Evolutionary conservation across 2,797 vertebrate species (phyloP).

Genomic region (Coluber constrictor): DNA sequence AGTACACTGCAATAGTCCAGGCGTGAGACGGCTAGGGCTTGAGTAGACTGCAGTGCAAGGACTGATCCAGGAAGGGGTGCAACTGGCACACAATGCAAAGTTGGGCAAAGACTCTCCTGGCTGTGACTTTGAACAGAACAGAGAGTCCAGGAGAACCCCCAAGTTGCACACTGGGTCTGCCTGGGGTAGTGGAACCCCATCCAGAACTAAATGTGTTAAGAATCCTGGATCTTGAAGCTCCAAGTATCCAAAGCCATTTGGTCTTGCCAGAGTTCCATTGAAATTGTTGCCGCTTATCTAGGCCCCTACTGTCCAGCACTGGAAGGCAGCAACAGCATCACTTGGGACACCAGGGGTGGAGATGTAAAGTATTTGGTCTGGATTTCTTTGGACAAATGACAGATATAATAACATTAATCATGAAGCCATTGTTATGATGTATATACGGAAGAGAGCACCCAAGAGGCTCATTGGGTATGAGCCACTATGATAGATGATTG

Average conservation of each 20-base stretch:
- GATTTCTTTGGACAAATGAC: background rate
- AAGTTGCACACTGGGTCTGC: background rate
- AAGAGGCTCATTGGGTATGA: background rate
- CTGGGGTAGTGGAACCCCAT: background rate
- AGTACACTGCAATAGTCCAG: background rate
- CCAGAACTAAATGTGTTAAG: background rate
- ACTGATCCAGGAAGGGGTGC: background rate
- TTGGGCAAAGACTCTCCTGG: background rate
- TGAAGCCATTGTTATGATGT: background rate
- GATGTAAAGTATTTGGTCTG: background rate
- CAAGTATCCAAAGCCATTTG: background rate
- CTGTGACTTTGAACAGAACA: background rate
- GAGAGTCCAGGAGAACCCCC: background rate
- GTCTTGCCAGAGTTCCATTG: background rate
- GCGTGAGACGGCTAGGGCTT: background rate
- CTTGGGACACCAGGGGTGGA: background rate
- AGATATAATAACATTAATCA: background rate
- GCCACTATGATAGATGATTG: background rate
- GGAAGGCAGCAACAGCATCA: background rate
- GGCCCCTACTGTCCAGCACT: background rate
- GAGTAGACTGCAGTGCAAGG: background rate
- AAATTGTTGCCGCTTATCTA: background rate
- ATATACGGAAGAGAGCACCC: background rate
- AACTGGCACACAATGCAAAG: background rate
- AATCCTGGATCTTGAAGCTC: background rate